Conservation (phyloP, 2,888 invertebrate genomes). For the Augochlorella aurata region DNA sequence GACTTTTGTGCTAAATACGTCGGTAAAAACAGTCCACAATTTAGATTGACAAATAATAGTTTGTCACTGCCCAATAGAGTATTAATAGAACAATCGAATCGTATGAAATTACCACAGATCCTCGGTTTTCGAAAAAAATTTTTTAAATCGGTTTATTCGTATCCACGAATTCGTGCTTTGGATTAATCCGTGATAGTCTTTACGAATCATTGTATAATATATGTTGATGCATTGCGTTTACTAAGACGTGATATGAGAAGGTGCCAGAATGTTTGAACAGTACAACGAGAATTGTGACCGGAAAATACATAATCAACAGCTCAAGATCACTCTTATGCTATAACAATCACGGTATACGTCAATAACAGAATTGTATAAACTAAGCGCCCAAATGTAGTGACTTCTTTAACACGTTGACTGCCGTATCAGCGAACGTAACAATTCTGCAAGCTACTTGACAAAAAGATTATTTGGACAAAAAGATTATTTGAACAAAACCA, state of each 20-base stretch:
- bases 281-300: constrained; percentile 12
- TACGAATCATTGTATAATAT: neutral
- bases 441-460: neutral
- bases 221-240: constrained; percentile 14
- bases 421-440: neutral
- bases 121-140: neutral
- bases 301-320: neutral
- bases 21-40: constrained; percentile 23
- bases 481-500: neutral
- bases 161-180: neutral
- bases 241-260: neutral
- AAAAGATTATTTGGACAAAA: neutral
- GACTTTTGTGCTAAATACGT: neutral
- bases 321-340: neutral
- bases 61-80: constrained; percentile 44
- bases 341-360: neutral
- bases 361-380: neutral
- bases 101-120: neutral
- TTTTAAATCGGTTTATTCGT: neutral
- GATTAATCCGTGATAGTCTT: neutral
- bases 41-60: constrained; percentile 20
- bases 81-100: constrained; percentile 1
- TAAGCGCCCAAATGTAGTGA: neutral
- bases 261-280: constrained; percentile 21
- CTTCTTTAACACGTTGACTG: constrained; percentile 1